phyloP scores from a whole-genome alignment of 64 coral and sea anemone species.

The Stylophora pistillata region DNA sequence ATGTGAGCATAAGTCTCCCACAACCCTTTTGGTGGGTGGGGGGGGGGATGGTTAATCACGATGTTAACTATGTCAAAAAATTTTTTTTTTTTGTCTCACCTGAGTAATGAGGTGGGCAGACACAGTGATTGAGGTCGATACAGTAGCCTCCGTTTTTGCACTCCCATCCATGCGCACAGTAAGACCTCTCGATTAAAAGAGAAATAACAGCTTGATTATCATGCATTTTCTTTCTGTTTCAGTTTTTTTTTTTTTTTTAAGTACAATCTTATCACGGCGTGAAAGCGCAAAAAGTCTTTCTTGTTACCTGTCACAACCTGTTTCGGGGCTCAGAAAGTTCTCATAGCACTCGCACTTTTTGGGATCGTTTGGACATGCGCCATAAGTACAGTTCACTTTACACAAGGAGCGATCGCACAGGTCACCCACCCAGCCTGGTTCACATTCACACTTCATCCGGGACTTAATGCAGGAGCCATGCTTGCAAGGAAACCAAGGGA shows the following conservation, averaged over 20 bases:
- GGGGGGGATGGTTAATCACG: no score
- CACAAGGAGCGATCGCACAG: constrained; percentile 78
- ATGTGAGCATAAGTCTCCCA: no score
- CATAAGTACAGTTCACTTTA: constrained; percentile 55
- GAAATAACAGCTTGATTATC: no score
- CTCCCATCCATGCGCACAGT: constrained; percentile 64
- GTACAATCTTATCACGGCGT: neutral
- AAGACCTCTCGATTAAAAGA: constrained; percentile 29
- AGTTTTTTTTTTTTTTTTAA: neutral
- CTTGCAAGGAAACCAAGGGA: constrained; percentile 82
- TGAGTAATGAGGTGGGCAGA: constrained; percentile 61
- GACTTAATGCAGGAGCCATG: constrained; percentile 79
- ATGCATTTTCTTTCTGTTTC: no score
- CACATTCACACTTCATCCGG: constrained; percentile 75
- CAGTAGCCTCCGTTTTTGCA: constrained; percentile 84
- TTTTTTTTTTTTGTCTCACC: neutral
- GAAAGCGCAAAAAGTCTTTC: no score
- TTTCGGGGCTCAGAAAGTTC: constrained; percentile 60
- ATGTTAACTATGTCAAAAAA: neutral
- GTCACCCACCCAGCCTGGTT: constrained; percentile 87
- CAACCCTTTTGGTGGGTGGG: neutral
- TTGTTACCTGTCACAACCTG: constrained; percentile 75
- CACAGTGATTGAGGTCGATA: constrained; percentile 64
- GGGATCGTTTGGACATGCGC: constrained; percentile 74
- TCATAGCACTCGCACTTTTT: constrained; percentile 78